A percentile compares a stretch with the other conserved stretches of the same genome.
phyloP scores from a whole-genome alignment of 92 coral and sea anemone genomes.

The Palythoa grandiflora region DNA sequence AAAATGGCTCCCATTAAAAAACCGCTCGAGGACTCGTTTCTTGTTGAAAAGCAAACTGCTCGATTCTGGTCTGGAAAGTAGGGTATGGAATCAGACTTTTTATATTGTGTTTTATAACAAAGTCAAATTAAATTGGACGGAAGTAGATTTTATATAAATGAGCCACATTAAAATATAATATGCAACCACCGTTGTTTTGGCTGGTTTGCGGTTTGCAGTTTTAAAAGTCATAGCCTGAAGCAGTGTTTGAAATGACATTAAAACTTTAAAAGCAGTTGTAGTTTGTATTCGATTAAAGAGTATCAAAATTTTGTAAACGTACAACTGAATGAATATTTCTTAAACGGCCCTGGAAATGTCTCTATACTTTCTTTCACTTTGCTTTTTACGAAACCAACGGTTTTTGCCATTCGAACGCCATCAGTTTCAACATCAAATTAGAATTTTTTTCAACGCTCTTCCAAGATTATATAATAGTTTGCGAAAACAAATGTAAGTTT shows the following conservation, averaged over 20 bases:
- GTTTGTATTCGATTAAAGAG: background rate
- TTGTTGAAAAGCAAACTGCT: background rate
- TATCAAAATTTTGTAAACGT: background rate
- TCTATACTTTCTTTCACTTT: no score
- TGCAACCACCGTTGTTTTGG: background rate
- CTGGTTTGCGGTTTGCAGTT: background rate
- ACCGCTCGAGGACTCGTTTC: background rate
- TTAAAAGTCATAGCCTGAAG: background rate
- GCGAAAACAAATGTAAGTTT: no score
- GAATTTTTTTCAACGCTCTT: no score
- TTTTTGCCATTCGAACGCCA: no score
- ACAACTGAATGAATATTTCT: no score
- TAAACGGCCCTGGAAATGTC: no score
- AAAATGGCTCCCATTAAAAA: background rate
- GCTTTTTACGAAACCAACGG: no score
- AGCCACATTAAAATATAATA: background rate
- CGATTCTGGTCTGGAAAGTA: background rate
- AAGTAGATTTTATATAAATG: background rate
- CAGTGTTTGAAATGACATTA: background rate
- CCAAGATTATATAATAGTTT: no score
- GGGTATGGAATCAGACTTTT: background rate
- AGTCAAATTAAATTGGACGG: background rate
- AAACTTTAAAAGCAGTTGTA: background rate
- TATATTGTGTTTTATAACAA: background rate
- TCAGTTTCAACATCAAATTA: no score